Conservation (phyloP, 2,113 vertebrate species). For the Lophura nycthemera region DNA sequence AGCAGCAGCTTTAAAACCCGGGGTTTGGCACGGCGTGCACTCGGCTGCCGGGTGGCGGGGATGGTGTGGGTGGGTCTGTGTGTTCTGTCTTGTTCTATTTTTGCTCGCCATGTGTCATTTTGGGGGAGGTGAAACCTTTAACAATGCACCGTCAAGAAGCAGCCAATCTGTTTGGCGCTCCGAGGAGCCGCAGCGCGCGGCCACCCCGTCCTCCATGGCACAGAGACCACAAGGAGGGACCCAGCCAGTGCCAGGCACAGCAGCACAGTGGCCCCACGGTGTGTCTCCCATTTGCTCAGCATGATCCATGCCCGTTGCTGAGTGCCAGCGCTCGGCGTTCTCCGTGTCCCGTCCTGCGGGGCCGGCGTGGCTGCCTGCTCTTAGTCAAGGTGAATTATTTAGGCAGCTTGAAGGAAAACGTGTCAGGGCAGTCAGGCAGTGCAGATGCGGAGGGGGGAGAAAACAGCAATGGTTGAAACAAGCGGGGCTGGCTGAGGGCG, state of each 20-base stretch:
- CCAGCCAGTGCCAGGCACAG: too few species aligned
- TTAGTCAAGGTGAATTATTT: conserved; percentile 19
- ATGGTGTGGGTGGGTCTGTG: conserved; percentile 65
- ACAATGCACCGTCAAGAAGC: conserved; percentile 39
- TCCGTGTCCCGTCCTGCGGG: background rate
- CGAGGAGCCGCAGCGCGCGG: background rate
- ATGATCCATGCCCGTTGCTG: background rate
- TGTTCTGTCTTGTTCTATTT: conserved; percentile 76
- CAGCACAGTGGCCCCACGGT: too few species aligned
- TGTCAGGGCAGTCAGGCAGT: background rate
- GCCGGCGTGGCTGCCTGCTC: background rate
- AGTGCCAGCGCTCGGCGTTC: background rate
- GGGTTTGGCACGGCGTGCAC: conserved; percentile 20
- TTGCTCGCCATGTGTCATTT: conserved; percentile 63
- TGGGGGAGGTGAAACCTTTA: conserved; percentile 72
- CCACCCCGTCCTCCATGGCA: background rate
- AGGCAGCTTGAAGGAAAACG: conserved; percentile 14
- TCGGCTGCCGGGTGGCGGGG: conserved; percentile 53
- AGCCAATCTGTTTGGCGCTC: conserved; percentile 14
- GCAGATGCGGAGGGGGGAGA: background rate
- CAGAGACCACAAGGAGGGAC: background rate
- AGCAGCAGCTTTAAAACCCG: background rate
- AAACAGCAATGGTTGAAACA: background rate
- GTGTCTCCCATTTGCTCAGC: background rate
- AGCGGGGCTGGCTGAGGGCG: rapidly evolving